Evolutionary conservation across 2,113 vertebrate genomes (phyloP).

Genomic region (Cyphomyrus discorhynchus): DNA sequence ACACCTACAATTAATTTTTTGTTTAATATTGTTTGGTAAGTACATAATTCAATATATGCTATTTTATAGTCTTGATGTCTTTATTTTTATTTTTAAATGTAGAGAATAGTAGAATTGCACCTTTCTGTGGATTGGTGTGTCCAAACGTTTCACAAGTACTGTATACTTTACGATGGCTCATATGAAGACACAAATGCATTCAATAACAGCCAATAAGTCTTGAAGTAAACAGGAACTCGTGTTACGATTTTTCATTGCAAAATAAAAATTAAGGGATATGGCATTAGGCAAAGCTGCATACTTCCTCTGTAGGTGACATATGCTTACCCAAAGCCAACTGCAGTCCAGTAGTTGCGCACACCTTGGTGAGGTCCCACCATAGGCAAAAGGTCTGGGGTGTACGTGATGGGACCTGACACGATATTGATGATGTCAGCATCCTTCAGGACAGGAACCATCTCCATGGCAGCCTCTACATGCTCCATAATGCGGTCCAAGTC

Average conservation of each 20-base stretch:
- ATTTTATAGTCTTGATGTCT: neutral
- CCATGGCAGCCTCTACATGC: conserved; percentile 86
- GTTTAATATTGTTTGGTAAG: neutral
- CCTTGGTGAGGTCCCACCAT: conserved; percentile 93
- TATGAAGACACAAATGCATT: neutral
- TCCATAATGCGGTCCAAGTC: conserved; percentile 94
- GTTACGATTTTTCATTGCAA: neutral
- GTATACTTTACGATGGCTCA: neutral
- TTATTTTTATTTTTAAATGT: neutral
- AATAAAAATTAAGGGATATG: neutral
- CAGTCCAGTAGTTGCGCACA: conserved; percentile 87
- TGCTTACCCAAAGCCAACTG: conserved; percentile 83
- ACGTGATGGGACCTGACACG: conserved; percentile 90
- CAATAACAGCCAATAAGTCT: neutral
- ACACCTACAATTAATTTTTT: neutral
- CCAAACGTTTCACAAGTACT: neutral
- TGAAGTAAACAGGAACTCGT: neutral
- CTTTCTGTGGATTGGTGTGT: neutral
- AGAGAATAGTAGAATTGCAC: neutral
- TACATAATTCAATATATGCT: neutral
- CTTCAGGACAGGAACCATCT: conserved; percentile 85
- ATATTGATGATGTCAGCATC: conserved; percentile 85
- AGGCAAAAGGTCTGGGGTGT: conserved; percentile 90
- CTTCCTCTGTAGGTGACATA: neutral
- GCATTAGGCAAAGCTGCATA: neutral